Evolutionary conservation across 1,140 invertebrate species (phyloP).

Genomic region (Delia radicum): DNA sequence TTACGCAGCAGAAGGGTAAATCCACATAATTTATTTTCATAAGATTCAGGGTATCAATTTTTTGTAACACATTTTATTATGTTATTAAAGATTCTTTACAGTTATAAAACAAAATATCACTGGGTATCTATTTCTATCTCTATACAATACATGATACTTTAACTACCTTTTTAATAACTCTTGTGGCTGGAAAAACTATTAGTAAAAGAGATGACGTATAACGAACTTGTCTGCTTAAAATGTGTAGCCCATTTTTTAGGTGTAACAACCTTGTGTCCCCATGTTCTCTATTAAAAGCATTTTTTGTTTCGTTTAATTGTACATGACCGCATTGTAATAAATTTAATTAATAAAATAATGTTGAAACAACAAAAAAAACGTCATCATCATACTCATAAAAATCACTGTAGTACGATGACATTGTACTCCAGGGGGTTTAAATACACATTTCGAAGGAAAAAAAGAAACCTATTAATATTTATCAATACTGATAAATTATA

Average conservation of each 20-base stretch:
- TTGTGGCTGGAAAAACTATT: background rate
- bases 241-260: background rate
- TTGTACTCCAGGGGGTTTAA: too few species aligned
- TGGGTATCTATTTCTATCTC: too few species aligned
- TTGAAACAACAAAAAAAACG: background rate
- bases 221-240: background rate
- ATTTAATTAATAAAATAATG: constrained; percentile 30
- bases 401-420: background rate
- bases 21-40: too few species aligned
- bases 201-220: background rate
- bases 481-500: too few species aligned
- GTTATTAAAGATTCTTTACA: too few species aligned
- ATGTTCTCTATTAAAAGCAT: background rate
- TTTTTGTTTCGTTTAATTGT: constrained; percentile 15
- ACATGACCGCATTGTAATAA: constrained; percentile 26
- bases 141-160: too few species aligned
- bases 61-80: too few species aligned
- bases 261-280: background rate
- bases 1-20: too few species aligned
- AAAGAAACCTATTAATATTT: too few species aligned
- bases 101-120: too few species aligned
- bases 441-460: too few species aligned
- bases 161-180: background rate
- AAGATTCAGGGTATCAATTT: too few species aligned
- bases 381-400: background rate